phyloP scores from a whole-genome alignment of 2,113 vertebrate genomes.

The Rattus rattus region DNA sequence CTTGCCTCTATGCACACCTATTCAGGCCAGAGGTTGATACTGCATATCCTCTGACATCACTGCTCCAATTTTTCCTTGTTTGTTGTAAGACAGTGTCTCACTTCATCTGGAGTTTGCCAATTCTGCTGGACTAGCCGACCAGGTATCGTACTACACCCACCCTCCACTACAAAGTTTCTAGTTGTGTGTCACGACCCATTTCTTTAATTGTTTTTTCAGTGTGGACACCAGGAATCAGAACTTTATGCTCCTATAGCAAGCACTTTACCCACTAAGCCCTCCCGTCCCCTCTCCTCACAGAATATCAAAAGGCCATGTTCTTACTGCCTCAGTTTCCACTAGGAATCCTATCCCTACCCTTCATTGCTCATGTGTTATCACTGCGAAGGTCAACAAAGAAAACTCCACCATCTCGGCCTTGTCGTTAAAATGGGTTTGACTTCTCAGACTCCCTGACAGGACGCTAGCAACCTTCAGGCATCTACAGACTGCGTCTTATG shows the following conservation, averaged over 20 bases:
- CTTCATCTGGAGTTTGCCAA: background rate
- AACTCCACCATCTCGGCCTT: background rate
- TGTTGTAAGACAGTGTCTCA: background rate
- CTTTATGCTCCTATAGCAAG: background rate
- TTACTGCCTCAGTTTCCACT: background rate
- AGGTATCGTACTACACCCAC: no score
- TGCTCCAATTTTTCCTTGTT: background rate
- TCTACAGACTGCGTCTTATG: background rate
- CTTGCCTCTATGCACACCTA: background rate
- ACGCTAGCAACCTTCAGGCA: background rate
- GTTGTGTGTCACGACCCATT: background rate
- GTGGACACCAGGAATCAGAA: background rate
- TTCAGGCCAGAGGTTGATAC: background rate
- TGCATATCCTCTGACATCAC: no score
- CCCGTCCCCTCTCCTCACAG: background rate
- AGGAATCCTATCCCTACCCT: background rate
- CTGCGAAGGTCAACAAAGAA: background rate
- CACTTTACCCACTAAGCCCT: background rate
- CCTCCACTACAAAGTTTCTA: background rate
- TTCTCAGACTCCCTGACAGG: background rate
- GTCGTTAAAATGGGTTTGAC: background rate
- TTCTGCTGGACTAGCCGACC: background rate
- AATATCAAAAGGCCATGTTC: background rate
- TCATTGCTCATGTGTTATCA: background rate
- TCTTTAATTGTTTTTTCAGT: no score